Percentiles rank a stretch among this genome's conserved stretches.
Evolutionary conservation across 53 echinoderm and acorn worm species (phyloP).

Genomic region (Actinopyga echinites): DNA sequence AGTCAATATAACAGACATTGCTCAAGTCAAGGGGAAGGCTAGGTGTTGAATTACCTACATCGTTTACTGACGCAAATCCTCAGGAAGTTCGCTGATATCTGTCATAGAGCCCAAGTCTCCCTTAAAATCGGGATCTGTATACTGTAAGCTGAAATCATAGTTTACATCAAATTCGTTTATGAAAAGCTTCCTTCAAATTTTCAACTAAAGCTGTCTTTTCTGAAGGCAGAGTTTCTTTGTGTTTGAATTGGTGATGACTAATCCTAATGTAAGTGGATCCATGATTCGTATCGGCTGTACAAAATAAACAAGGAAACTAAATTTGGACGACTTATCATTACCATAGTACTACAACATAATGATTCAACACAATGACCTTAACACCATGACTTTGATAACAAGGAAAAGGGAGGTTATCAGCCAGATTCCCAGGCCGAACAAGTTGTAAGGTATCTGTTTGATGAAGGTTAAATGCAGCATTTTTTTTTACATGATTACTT

Average conservation of each 20-base stretch:
- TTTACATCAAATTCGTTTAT: neutral
- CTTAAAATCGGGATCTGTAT: constrained; percentile 10
- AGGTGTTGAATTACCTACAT: neutral
- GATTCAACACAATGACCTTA: constrained; percentile 12
- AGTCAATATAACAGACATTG: neutral
- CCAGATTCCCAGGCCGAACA: neutral
- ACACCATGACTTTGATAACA: neutral
- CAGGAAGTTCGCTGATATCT: neutral
- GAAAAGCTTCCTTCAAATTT: neutral
- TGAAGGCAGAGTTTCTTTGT: constrained; percentile 14
- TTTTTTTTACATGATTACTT: neutral
- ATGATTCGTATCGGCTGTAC: neutral
- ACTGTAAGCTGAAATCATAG: constrained; percentile 13
- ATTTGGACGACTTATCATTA: neutral
- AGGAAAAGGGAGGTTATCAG: neutral
- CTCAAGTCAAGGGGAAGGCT: neutral
- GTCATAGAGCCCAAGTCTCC: neutral
- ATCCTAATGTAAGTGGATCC: neutral
- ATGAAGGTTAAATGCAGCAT: neutral
- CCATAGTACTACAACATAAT: neutral
- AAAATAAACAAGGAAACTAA: neutral
- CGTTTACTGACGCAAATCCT: neutral
- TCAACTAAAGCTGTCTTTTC: neutral
- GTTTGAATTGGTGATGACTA: neutral
- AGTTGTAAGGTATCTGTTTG: neutral